These are phyloP conservation scores for Gambelia wislizenii DNA, from an alignment of 2,797 vertebrate genomes.

Conservation along the genomic window DNA sequence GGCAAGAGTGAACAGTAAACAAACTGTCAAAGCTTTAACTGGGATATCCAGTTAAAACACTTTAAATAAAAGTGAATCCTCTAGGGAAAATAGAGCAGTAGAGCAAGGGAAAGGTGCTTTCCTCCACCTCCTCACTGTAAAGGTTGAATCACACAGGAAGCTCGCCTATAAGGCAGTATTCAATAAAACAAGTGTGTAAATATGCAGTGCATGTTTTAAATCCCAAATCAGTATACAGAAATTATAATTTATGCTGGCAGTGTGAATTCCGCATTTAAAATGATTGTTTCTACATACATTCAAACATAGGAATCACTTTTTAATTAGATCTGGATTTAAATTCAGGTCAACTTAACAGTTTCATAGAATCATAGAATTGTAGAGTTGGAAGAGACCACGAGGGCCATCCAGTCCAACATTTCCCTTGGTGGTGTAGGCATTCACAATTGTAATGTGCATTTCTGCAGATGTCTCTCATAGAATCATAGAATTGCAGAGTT, in stretches of 20 bases:
- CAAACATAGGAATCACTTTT: background rate
- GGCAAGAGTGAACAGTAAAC: conserved; percentile 78
- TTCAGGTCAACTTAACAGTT: background rate
- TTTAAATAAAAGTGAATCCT: conserved; percentile 72
- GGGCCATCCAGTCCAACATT: too few species aligned
- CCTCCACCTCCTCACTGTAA: conserved; percentile 31
- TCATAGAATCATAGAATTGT: too few species aligned
- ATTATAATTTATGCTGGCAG: background rate
- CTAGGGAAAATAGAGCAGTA: conserved; percentile 66
- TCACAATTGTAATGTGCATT: too few species aligned
- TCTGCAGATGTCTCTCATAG: too few species aligned
- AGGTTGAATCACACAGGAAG: background rate
- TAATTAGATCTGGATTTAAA: conserved; percentile 4
- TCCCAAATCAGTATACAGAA: background rate
- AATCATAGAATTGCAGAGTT: too few species aligned
- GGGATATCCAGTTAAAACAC: conserved; percentile 79
- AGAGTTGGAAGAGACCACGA: too few species aligned
- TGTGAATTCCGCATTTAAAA: background rate
- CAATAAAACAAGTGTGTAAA: background rate
- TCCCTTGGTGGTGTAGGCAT: too few species aligned
- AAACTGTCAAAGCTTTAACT: conserved; percentile 72
- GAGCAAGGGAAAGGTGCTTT: conserved; percentile 66
- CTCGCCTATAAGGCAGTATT: background rate
- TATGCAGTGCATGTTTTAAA: background rate
- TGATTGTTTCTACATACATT: background rate